Conservation (phyloP, 2,797 vertebrate species). For the Mionectes olivaceus region DNA sequence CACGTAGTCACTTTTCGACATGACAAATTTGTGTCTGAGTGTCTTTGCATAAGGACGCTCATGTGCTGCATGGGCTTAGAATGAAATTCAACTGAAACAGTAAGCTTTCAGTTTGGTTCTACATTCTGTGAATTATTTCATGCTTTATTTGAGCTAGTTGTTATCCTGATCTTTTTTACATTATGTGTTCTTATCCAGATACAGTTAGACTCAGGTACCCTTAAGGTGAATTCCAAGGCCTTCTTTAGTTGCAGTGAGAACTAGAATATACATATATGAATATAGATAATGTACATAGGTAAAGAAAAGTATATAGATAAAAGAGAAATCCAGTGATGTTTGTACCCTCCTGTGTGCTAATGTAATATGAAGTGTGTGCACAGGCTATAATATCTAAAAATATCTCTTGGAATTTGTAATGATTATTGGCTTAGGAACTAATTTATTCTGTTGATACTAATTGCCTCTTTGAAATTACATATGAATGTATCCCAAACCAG, state of each 20-base stretch:
- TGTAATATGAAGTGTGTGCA: background rate
- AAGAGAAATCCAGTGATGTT: background rate
- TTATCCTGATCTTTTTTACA: background rate
- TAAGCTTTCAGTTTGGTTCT: background rate
- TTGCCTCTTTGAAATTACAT: background rate
- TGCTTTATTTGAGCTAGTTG: background rate
- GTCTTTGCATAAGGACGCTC: background rate
- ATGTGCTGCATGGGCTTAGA: background rate
- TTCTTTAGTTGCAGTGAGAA: background rate
- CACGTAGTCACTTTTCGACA: background rate
- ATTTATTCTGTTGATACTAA: background rate
- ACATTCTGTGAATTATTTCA: background rate
- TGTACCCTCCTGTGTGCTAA: background rate
- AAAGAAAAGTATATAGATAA: background rate
- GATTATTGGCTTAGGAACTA: background rate
- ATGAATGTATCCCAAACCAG: background rate
- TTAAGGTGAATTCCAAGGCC: background rate
- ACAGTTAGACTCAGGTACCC: background rate
- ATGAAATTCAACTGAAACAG: background rate
- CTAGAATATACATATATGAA: background rate
- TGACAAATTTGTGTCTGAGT: background rate
- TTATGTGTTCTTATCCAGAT: background rate
- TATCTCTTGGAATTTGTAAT: background rate
- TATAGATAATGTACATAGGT: background rate
- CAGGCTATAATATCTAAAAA: background rate